These are phyloP conservation scores for Palythoa heliodiscus DNA, from an alignment of 92 coral and sea anemone genomes.

Conservation along the genomic window DNA sequence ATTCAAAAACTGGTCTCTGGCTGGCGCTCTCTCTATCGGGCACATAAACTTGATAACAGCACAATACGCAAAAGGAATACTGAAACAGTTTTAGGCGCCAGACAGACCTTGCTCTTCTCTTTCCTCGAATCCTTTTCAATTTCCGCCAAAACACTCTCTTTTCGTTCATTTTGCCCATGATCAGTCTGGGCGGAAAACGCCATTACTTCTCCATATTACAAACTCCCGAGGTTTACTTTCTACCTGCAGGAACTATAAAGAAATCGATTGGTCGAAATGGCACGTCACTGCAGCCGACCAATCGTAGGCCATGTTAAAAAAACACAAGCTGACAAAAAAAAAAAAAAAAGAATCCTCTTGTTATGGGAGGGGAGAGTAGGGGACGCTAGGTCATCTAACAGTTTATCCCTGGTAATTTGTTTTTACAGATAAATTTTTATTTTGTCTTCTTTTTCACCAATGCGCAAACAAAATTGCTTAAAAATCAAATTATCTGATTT, in stretches of 20 bases:
- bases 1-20: conserved; percentile 26
- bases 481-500: too few species aligned
- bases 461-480: too few species aligned
- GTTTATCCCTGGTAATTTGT: too few species aligned
- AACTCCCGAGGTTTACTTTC: conserved; percentile 71
- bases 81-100: not conserved
- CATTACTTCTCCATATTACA: conserved; percentile 99
- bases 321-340: conserved; percentile 30
- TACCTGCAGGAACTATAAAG: conserved; percentile 58
- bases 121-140: conserved; percentile 64
- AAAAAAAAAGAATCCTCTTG: not conserved
- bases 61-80: not conserved
- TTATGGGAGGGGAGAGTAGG: conserved; percentile 64
- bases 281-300: conserved; percentile 80
- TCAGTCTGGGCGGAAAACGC: conserved; percentile 99
- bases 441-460: too few species aligned
- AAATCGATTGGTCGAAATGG: conserved; percentile 87
- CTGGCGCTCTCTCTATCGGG: conserved; percentile 43
- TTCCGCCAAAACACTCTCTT: conserved; percentile 77
- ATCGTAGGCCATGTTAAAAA: conserved; percentile 55
- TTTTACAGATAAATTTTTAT: not conserved
- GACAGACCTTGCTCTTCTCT: conserved; percentile 73
- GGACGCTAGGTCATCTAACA: not conserved
- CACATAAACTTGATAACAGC: conserved; percentile 26
- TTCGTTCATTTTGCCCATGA: conserved; percentile 98